phyloP scores from a whole-genome alignment of 2,113 vertebrate species.

The Onychostruthus taczanowskii region DNA sequence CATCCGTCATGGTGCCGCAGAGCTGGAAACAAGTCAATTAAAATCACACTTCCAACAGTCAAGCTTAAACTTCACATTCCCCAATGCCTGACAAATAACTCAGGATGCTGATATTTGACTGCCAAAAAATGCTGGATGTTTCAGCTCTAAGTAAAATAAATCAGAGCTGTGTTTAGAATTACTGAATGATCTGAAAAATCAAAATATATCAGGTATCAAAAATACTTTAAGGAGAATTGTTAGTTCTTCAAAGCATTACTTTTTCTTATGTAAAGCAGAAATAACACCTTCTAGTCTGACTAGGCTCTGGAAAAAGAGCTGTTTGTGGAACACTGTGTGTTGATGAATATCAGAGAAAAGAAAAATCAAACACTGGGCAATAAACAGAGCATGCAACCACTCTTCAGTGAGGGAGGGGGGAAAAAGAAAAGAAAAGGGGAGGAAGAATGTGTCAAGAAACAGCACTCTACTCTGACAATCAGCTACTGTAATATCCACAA shows the following conservation, averaged over 20 bases:
- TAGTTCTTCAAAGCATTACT: neutral
- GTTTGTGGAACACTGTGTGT: neutral
- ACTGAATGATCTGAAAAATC: neutral
- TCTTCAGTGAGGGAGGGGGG: neutral
- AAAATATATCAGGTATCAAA: neutral
- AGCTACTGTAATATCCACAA: neutral
- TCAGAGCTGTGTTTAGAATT: neutral
- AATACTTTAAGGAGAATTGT: neutral
- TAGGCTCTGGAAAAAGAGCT: neutral
- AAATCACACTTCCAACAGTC: neutral
- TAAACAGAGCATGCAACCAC: neutral
- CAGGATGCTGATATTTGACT: neutral
- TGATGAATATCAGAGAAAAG: neutral
- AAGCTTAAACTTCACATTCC: neutral
- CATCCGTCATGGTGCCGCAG: neutral
- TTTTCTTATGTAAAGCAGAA: neutral
- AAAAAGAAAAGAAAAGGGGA: neutral
- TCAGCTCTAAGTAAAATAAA: neutral
- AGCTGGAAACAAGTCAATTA: neutral
- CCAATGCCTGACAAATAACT: neutral
- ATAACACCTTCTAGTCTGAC: neutral
- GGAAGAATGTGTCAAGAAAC: neutral
- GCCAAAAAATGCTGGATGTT: neutral
- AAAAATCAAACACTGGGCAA: neutral
- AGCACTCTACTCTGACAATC: neutral